phyloP scores from a whole-genome alignment of 2,797 vertebrate species.

The Mycteria americana region DNA sequence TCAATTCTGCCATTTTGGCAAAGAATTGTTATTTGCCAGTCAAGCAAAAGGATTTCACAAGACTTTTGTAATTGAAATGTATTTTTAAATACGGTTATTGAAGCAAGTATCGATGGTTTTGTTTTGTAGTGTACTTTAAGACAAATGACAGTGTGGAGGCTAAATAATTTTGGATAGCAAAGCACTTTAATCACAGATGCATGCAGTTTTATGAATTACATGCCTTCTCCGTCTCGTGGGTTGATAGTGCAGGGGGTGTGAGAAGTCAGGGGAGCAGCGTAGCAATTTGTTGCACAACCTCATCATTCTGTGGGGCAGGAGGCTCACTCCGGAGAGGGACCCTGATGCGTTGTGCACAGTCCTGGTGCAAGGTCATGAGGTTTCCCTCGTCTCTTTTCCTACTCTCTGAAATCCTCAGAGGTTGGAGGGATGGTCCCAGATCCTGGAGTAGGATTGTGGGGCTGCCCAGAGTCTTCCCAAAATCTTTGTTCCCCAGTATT shows the following conservation, averaged over 20 bases:
- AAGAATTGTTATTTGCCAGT: neutral
- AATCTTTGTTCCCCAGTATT: neutral
- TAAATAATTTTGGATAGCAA: neutral
- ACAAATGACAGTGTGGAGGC: neutral
- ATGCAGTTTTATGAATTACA: neutral
- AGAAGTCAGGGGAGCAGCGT: neutral
- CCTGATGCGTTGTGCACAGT: neutral
- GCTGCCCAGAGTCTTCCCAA: neutral
- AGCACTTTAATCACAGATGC: neutral
- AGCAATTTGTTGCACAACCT: neutral
- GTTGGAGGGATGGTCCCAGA: neutral
- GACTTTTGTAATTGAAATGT: neutral
- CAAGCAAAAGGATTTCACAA: neutral
- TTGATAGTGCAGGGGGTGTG: neutral
- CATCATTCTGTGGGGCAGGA: accelerated
- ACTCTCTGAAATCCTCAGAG: neutral
- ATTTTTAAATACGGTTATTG: neutral
- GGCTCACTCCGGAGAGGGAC: neutral
- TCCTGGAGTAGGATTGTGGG: neutral
- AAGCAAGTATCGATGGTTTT: neutral
- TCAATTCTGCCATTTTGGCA: neutral
- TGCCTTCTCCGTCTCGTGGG: neutral
- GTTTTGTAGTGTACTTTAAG: neutral
- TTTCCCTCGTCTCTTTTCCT: neutral
- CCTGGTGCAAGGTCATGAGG: neutral